Conservation (phyloP, 2,113 vertebrate genomes). For the Eublepharis macularius region DNA sequence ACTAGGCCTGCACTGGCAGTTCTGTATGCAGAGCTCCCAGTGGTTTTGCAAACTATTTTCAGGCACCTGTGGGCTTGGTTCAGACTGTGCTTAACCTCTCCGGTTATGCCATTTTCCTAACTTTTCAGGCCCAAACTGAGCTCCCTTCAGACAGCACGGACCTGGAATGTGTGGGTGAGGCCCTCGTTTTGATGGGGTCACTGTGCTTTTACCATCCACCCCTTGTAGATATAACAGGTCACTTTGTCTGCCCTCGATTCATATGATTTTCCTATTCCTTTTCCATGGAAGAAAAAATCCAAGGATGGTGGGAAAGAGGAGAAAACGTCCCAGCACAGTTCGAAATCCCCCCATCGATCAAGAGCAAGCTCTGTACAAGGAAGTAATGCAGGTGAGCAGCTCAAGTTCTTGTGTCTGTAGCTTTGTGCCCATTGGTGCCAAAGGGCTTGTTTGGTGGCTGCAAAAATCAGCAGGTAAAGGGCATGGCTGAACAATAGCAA, state of each 20-base stretch:
- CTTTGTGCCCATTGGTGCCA: neutral
- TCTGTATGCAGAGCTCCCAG: too few species aligned
- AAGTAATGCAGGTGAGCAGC: constrained; percentile 59
- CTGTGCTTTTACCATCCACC: too few species aligned
- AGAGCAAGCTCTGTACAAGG: neutral
- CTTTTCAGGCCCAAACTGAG: too few species aligned
- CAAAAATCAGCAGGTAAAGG: rapidly evolving
- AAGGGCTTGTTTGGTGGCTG: neutral
- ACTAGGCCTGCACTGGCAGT: too few species aligned
- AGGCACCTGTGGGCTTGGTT: too few species aligned
- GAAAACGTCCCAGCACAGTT: constrained; percentile 40
- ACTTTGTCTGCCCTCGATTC: neutral
- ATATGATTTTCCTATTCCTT: constrained; percentile 8
- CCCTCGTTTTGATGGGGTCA: too few species aligned
- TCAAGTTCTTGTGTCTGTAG: neutral
- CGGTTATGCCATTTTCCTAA: too few species aligned
- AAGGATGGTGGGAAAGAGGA: constrained; percentile 57
- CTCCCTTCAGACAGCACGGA: too few species aligned
- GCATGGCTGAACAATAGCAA: neutral
- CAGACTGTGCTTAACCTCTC: too few species aligned
- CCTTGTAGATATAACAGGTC: too few species aligned
- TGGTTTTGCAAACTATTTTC: too few species aligned
- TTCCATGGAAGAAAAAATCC: constrained; percentile 36
- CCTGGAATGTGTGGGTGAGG: too few species aligned
- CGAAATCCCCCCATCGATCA: constrained; percentile 24